Evolutionary conservation across 2,113 vertebrate genomes (phyloP), one percentile per base, ranked within the genome.

Genomic region (Bostrychus sinensis): DNA sequence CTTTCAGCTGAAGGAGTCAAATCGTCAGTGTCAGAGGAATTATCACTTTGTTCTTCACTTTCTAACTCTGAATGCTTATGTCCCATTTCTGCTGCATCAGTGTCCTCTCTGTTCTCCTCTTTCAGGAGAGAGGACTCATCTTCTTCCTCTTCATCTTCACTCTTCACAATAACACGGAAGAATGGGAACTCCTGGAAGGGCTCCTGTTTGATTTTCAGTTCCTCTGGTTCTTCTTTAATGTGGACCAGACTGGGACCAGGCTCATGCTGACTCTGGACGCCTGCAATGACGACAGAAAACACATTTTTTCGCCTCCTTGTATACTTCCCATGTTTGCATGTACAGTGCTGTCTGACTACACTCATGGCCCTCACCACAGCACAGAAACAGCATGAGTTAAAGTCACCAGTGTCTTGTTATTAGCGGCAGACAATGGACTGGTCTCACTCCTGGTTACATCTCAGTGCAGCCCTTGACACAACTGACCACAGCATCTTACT

Each of bases 21-120:
- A 20, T 48, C 22, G 45, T 48, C 22, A 2, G 45, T 48, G 45
- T 48, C 45, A 48, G 45, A 48, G 45, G 22, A 45, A 23, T 22
- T n/a, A n/a, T n/a, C n/a, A n/a, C n/a, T n/a, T n/a, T 45, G 17
- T 20, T 11, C 7, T 3, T 45, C 42, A 3, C 17, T 12, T 8
- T 32, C 30, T 32, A 8, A 32, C 42, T 45, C 17, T 11, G 42
- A 22, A 3, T 10, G 9, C 8, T 32, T 1, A 8, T 32, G 30
- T 7, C 30, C 30, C 8, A 8, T 1, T 12, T 45, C 42, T 45
- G 42, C 10, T 48, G 12, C 11, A 13, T 16, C 45, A 25, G 20
- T 25, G 48, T 51, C 25, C 14, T 28, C 45, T 48, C 45, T 25
- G 48, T 51, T 23, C 14, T 28, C 14, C 4, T 5, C 10, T 12